Base-by-base conservation (phyloP, 92 coral and sea anemone genomes). In the Palythoa grandis region DNA sequence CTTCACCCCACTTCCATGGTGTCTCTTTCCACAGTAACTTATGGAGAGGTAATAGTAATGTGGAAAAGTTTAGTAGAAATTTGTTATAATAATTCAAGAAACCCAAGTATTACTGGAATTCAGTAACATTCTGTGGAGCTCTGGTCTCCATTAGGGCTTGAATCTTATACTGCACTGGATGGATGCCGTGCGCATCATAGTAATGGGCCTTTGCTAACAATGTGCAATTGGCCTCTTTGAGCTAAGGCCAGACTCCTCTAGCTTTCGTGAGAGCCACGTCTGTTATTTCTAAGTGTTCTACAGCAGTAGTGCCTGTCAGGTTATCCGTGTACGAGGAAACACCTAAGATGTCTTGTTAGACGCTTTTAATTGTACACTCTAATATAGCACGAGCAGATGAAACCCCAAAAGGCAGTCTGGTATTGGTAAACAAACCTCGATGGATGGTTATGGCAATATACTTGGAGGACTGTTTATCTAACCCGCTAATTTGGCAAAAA, bases 391-490 rank as follows among this genome's bases (percentile, higher is more conserved):
- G 77, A 10, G 85, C 79, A 17, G 89, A 77, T 29, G 35, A 29
- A 29, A 29, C 35, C 35, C 35, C 35, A 29, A 29, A 29, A 29
- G 35, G 35, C 35, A 29, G 35, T 29, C 35, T 29, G 35, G 35
- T 0, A 29, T 29, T 29, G 7, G 72, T 72, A 54, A 86, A 86
- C 78, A 86, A 86, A 17, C 89, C 89, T 14, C 78, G 48, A 56
- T 77, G 88, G 50, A 72, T 86, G 78, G 77, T 78, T 66, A 86
- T 78, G 65, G 92, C 24, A 17, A 65, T 87, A 23, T 70, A 86
- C 76, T 85, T 37, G 1, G 82, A 22, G 14, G 72, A 78, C 67
- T 70, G 39, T 39, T 78, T 70, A 70, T 86, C 92, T 9, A 22
- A n/a, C 72, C 10, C 29, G n/a, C n/a, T n/a, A n/a, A n/a, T n/a